Base-by-base conservation (phyloP, 1,140 invertebrate species). In the Aphelinus certus region DNA sequence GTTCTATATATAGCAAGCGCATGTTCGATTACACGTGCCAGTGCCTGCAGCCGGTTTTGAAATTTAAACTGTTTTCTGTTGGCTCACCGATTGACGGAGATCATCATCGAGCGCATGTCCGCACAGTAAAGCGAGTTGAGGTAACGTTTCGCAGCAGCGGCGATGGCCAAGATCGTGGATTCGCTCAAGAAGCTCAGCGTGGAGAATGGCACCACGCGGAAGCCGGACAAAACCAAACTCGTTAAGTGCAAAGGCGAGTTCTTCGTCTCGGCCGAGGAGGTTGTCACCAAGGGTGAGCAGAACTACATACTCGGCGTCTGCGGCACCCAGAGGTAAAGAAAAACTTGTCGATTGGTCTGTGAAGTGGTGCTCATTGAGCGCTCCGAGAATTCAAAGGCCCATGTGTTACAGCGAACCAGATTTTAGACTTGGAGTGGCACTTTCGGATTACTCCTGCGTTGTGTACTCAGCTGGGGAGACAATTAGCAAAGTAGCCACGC, bases 401-500 rank as follows among this genome's bases (percentile, higher is more conserved):
- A 53, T 9, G 4, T 9, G 73, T 75, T 67, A 57, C 43, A 88
- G 85, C 60, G 83, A 86, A 73, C 76, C 80, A 68, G 85, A 86
- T 67, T 86, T 85, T 70, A 82, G 80, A 55, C 78, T 89, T 51
- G 86, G 78, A 62, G 78, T 84, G 1, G 83, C 83, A 9, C 70
- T 85, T 3, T 86, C 88, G 0, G 82, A 86, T 79, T 76, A 83
- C 60, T 79, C 82, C 1, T 87, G 85, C 71, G 43, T 83, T n/a
- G 82, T 89, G 73, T 89, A 89, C 77, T 82, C 85, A 47, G 78
- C 86, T 10, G 83, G 83, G 10, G 83, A 87, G 63, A 76, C 62
- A 6, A 76, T 90, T 78, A 78, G 62, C 81, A 78, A 83, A 79
- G 69, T 79, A 76, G 73, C 78, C 81, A 73, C 87, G 74, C 75